Percentiles rank a stretch among this genome's conserved stretches.
These are phyloP conservation scores for Watsonalla binaria DNA, from an alignment of 2,888 invertebrate species.

Conservation along the genomic window DNA sequence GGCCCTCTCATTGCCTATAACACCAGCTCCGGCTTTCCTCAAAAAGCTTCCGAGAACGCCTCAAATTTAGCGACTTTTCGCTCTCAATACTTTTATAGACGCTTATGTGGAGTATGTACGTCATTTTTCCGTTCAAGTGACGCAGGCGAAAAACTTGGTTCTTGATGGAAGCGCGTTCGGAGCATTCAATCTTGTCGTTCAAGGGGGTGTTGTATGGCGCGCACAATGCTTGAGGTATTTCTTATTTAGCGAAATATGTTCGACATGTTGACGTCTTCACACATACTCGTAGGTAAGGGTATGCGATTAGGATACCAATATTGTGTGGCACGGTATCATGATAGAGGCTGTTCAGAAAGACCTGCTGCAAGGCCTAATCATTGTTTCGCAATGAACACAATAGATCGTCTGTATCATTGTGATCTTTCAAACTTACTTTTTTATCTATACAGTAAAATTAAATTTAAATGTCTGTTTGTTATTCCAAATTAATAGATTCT, in stretches of 20 bases:
- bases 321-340: slow-evolving; percentile 3
- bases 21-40: slow-evolving; percentile 70
- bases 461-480: no score
- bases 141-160: slow-evolving; percentile 44
- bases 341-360: no score
- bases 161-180: slow-evolving; percentile 44
- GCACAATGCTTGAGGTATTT: slow-evolving; percentile 50
- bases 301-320: slow-evolving; percentile 13
- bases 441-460: no score
- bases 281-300: slow-evolving; percentile 20
- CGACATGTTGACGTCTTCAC: slow-evolving; percentile 18
- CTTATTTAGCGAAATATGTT: slow-evolving; percentile 53
- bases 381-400: no score
- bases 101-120: slow-evolving; percentile 48
- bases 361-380: no score
- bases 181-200: slow-evolving; percentile 31
- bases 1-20: slow-evolving; percentile 75
- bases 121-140: slow-evolving; percentile 46
- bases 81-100: slow-evolving; percentile 69
- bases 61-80: slow-evolving; percentile 76
- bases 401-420: no score
- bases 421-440: no score
- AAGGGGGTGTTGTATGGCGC: slow-evolving; percentile 40
- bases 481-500: no score
- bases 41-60: slow-evolving; percentile 72